These are phyloP conservation scores for Peromyscus attwateri DNA, from an alignment of 2,797 vertebrate species.

Conservation along the genomic window DNA sequence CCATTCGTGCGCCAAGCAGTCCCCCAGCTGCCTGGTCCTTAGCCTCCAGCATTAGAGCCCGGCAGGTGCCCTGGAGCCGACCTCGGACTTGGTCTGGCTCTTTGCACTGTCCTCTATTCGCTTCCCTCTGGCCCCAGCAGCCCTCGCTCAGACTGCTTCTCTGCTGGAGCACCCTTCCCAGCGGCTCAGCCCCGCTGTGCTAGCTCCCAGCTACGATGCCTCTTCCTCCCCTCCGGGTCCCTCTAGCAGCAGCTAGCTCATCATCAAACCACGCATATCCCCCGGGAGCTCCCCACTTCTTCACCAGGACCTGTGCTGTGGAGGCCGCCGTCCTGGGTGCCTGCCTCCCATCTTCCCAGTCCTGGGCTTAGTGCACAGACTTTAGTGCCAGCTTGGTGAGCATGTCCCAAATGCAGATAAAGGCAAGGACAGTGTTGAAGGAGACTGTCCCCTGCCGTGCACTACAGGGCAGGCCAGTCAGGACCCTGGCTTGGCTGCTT, in stretches of 20 bases:
- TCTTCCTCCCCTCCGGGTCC: background rate
- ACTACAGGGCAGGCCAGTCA: background rate
- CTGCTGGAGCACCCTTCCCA: background rate
- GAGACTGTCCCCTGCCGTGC: background rate
- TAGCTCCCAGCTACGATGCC: background rate
- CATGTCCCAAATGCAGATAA: background rate
- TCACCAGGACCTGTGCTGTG: background rate
- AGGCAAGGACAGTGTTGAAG: background rate
- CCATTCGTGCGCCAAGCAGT: too few species aligned
- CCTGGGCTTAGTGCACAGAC: background rate
- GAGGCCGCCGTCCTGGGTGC: background rate
- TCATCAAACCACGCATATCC: background rate
- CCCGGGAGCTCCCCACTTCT: background rate
- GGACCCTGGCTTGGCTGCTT: background rate
- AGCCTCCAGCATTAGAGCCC: background rate
- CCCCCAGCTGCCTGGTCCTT: too few species aligned
- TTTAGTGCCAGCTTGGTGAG: background rate
- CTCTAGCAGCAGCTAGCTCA: background rate
- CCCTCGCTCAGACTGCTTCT: background rate
- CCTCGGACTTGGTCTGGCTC: background rate
- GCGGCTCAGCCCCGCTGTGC: too few species aligned
- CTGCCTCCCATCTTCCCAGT: background rate
- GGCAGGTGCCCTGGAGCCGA: background rate
- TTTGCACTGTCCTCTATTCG: rapidly evolving
- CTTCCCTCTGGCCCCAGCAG: background rate